Conservation (phyloP, 2,888 invertebrate genomes). For the Pseudococcus viburni region DNA sequence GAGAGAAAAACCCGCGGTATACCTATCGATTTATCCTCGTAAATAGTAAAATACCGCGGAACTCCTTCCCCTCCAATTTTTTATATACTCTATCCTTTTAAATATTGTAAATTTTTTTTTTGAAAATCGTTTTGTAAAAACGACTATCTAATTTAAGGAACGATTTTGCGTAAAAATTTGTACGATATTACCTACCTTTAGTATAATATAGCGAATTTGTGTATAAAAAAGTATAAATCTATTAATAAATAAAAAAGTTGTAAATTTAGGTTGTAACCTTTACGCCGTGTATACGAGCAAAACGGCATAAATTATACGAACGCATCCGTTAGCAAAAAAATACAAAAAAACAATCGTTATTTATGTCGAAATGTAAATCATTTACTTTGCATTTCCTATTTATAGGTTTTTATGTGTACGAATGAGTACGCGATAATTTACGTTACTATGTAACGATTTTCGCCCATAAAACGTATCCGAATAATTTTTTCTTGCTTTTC, state of each 20-base stretch:
- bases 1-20: not conserved
- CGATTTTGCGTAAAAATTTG: slow-evolving; percentile 19
- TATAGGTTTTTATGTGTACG: slow-evolving; percentile 50
- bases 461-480: slow-evolving; percentile 23
- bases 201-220: slow-evolving; percentile 4
- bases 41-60: slow-evolving; percentile 1
- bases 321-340: slow-evolving; percentile 38
- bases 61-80: slow-evolving; percentile 15
- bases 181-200: slow-evolving; percentile 6
- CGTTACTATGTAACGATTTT: slow-evolving; percentile 36
- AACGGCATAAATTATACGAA: slow-evolving; percentile 43
- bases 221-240: slow-evolving; percentile 21
- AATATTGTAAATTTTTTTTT: slow-evolving; percentile 34
- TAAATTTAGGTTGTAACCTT: slow-evolving; percentile 52
- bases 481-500: not conserved
- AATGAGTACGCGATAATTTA: slow-evolving; percentile 52
- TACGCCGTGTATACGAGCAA: slow-evolving; percentile 28
- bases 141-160: slow-evolving; percentile 28
- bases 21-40: not conserved
- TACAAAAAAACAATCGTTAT: slow-evolving; percentile 45
- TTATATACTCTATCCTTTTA: slow-evolving; percentile 6
- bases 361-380: slow-evolving; percentile 52
- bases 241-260: slow-evolving; percentile 46
- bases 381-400: slow-evolving; percentile 48
- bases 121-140: slow-evolving; percentile 39